Percentiles rank a stretch among this genome's conserved stretches.
These are phyloP conservation scores for Leuctra nigra DNA, from an alignment of 2,888 invertebrate species.

Conservation along the genomic window DNA sequence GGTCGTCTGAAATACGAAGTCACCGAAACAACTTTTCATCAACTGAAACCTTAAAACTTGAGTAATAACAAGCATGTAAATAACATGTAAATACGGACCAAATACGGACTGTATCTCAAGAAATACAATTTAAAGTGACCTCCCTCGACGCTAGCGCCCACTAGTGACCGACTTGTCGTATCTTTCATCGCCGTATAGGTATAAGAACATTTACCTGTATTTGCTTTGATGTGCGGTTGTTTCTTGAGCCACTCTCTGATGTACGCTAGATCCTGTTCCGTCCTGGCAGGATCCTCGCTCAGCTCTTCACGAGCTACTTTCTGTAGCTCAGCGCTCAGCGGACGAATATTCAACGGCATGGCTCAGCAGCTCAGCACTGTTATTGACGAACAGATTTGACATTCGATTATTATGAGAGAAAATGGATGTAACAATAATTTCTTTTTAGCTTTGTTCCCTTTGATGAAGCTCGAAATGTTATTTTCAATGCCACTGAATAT, in stretches of 20 bases:
- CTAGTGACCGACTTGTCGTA: too few relatives aligned
- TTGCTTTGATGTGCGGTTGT: constrained; percentile 29
- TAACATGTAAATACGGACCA: neutral
- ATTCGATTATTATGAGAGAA: too few relatives aligned
- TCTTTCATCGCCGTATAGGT: too few relatives aligned
- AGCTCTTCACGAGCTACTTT: constrained; percentile 26
- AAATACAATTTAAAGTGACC: too few relatives aligned
- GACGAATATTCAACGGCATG: constrained; percentile 14
- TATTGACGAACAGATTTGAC: too few relatives aligned
- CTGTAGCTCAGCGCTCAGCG: constrained; percentile 27
- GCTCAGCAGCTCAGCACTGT: neutral
- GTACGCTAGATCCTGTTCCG: constrained; percentile 27
- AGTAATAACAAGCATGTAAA: neutral
- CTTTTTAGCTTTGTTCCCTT: too few relatives aligned
- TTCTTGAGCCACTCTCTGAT: constrained; percentile 32
- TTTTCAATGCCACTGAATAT: too few relatives aligned
- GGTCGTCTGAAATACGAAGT: constrained; percentile 55
- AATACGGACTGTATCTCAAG: neutral
- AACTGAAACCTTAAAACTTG: neutral
- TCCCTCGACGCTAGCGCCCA: too few relatives aligned
- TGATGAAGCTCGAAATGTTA: too few relatives aligned
- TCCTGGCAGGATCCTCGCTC: constrained; percentile 28
- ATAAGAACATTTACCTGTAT: constrained; percentile 4
- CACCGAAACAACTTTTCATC: too few relatives aligned
- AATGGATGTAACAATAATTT: too few relatives aligned